A percentile compares a stretch with the other conserved stretches of the same genome.
Evolutionary conservation across 2,797 vertebrate genomes (phyloP).

Genomic region (Furcifer pardalis): DNA sequence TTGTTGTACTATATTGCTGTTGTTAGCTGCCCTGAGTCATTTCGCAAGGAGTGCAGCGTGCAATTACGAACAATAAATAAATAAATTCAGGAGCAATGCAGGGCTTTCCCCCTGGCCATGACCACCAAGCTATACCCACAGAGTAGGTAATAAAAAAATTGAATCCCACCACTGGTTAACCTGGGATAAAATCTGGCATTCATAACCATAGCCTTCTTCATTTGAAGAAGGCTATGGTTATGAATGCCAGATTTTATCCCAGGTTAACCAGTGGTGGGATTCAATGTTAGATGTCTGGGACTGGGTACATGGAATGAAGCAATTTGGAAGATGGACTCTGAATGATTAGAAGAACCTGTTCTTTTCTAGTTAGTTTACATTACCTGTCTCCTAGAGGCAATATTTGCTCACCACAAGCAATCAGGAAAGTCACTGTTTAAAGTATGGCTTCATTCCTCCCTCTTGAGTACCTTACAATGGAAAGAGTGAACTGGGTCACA

Average conservation of each 20-base stretch:
- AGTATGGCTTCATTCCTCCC: not conserved
- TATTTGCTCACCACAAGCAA: conserved; percentile 20
- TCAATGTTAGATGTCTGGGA: not conserved
- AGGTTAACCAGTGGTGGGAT: too few species aligned
- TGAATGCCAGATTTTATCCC: not conserved
- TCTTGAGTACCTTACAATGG: not conserved
- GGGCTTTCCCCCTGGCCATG: too few species aligned
- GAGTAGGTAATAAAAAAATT: too few species aligned
- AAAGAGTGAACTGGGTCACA: not conserved
- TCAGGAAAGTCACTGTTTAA: not conserved
- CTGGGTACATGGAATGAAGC: not conserved
- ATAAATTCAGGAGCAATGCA: too few species aligned
- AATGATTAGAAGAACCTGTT: not conserved
- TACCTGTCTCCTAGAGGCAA: not conserved
- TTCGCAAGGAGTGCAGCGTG: too few species aligned
- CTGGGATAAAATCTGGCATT: not conserved
- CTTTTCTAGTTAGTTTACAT: not conserved
- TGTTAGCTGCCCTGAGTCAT: too few species aligned
- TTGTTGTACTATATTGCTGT: too few species aligned
- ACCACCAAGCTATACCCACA: too few species aligned
- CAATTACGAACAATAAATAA: too few species aligned
- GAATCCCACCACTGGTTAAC: too few species aligned
- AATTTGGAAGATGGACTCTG: not conserved
- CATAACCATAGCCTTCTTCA: not conserved
- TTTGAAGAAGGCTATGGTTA: not conserved